Percentiles rank a stretch among this genome's conserved stretches.
phyloP scores from a whole-genome alignment of 30 jellyfish, hydroid and myxozoan genomes.

The Nemopilema nomurai region DNA sequence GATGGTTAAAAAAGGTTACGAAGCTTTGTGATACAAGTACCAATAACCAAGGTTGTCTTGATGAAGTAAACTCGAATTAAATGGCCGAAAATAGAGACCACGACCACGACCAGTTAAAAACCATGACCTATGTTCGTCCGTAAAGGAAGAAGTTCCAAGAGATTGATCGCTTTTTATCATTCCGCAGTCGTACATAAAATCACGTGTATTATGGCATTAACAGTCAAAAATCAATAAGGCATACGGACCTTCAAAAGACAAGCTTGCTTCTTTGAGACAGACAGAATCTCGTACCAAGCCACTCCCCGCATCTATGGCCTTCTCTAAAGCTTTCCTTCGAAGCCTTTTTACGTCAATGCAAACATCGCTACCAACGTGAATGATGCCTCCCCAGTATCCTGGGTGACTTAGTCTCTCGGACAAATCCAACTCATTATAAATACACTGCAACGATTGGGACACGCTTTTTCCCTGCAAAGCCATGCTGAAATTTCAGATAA shows the following conservation, averaged over 20 bases:
- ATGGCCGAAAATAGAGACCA: too few species aligned
- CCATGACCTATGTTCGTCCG: too few species aligned
- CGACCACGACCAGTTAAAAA: too few species aligned
- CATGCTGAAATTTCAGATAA: not conserved
- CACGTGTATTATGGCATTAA: too few species aligned
- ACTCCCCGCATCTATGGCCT: conserved; percentile 19
- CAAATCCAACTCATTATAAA: conserved; percentile 46
- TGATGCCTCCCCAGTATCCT: conserved; percentile 79
- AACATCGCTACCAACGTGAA: conserved; percentile 46
- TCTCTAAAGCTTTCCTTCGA: conserved; percentile 38
- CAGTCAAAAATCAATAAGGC: too few species aligned
- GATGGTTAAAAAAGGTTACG: too few species aligned
- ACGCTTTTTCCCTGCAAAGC: conserved; percentile 56
- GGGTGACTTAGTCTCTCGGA: conserved; percentile 59
- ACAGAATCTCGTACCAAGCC: conserved; percentile 10
- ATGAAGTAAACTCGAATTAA: too few species aligned
- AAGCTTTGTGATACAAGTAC: too few species aligned
- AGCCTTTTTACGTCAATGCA: conserved; percentile 23
- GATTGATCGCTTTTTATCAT: too few species aligned
- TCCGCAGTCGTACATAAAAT: too few species aligned
- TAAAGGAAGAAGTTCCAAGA: too few species aligned
- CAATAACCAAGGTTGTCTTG: too few species aligned
- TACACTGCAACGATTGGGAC: conserved; percentile 20
- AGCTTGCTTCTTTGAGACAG: not conserved
- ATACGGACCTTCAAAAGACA: conserved; percentile 7